A percentile compares a stretch with the other conserved stretches of the same genome.
phyloP scores from a whole-genome alignment of 2,113 vertebrate genomes.

The Crypturellus undulatus region DNA sequence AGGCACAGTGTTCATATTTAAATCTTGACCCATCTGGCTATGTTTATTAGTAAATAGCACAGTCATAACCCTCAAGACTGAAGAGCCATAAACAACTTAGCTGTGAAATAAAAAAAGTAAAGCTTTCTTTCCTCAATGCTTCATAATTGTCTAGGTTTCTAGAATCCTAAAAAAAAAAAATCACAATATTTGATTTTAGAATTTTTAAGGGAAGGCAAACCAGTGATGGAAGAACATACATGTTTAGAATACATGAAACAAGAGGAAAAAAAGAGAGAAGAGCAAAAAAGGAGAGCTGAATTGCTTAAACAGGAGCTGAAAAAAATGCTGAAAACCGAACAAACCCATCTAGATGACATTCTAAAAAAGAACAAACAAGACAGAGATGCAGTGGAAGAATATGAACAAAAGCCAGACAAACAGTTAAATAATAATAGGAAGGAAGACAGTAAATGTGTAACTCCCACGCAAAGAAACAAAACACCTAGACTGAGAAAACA shows the following conservation, averaged over 20 bases:
- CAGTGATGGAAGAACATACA: neutral
- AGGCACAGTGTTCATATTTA: neutral
- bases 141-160: neutral
- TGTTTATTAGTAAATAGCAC: neutral
- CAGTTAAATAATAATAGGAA: neutral
- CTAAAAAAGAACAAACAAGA: neutral
- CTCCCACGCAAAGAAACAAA: neutral
- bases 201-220: neutral
- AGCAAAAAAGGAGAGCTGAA: neutral
- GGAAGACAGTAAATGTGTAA: neutral
- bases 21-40: neutral
- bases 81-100: neutral
- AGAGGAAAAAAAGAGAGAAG: neutral
- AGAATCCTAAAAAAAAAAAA: neutral
- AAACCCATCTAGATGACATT: neutral
- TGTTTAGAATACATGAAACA: slow-evolving; percentile 7
- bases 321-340: neutral
- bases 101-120: neutral
- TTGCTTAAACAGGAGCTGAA: neutral
- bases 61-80: neutral
- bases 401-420: neutral
- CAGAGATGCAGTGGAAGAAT: neutral
- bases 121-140: neutral
- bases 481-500: neutral
- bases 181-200: slow-evolving; percentile 41